A percentile compares a stretch with the other conserved stretches of the same genome.
phyloP scores from a whole-genome alignment of 2,888 invertebrate species.

The Lithosia quadra region DNA sequence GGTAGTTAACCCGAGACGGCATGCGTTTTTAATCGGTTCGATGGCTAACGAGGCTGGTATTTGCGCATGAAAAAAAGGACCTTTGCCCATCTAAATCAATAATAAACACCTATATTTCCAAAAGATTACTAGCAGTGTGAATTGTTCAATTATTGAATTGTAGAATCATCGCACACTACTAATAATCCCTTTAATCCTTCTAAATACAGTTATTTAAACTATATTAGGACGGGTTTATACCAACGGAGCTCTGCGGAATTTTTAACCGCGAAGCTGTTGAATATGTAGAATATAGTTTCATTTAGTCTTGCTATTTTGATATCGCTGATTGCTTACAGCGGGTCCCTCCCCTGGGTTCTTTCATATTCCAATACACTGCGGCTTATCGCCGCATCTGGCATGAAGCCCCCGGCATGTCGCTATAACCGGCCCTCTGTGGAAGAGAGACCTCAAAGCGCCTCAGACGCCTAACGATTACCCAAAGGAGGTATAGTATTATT shows the following conservation, averaged over 20 bases:
- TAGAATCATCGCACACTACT: not conserved
- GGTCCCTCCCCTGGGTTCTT: conserved; percentile 16
- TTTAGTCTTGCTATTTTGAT: not conserved
- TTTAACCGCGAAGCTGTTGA: too few species aligned
- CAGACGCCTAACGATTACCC: conserved; percentile 22
- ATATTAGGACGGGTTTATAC: not conserved
- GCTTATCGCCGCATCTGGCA: not conserved
- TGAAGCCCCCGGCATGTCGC: conserved; percentile 19
- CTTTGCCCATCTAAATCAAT: too few species aligned
- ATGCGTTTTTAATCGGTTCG: too few species aligned
- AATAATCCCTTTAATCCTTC: not conserved
- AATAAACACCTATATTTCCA: not conserved
- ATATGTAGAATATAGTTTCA: too few species aligned
- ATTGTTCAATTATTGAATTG: not conserved
- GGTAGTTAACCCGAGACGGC: too few species aligned
- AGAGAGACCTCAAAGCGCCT: conserved; percentile 21
- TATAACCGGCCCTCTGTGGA: conserved; percentile 10
- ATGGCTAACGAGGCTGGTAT: too few species aligned
- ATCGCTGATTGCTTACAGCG: conserved; percentile 11
- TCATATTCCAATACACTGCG: conserved; percentile 19
- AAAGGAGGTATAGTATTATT: not conserved
- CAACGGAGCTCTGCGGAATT: too few species aligned
- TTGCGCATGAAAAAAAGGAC: too few species aligned
- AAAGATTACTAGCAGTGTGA: conserved; percentile 1
- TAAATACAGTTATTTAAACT: not conserved